Base-by-base conservation (phyloP, 2,113 vertebrate species). In the Rhinogobius similis region DNA sequence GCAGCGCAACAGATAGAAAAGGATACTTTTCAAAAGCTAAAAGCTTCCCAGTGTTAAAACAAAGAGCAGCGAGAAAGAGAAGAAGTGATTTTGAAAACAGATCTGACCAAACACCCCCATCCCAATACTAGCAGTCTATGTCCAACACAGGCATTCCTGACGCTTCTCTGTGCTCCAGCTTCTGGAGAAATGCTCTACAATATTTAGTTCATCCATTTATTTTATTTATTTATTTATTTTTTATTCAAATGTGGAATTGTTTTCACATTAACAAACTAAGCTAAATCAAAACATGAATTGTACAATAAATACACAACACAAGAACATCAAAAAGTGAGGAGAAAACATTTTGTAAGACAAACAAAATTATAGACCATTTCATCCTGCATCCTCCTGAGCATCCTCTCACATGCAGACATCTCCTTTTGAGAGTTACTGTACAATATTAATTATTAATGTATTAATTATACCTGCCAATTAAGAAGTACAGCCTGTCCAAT, bases 11-110 rank as follows among this genome's bases (percentile, higher is more conserved):
- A 80, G 92, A 88, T 92, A 91, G 93, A 90, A 92, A 92, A 92
- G 90, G 91, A 92, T 93, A 93, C 91, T 91, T 92, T 92, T 92
- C 90, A 92, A 93, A 93, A 92, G 92, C 92, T 93, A 92, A 93
- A 93, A 93, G 92, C 90, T 90, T 92, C 89, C 83, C 88, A 82
- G 85, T 90, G 92, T 89, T 92, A 91, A 94, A 91, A 92, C 90
- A 93, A 92, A 93, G 88, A 84, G 64, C 39, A 65, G 76, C 83
- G 83, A 82, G 86, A 83, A 83, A 88, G 87, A 81, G 84, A 89
- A 89, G 86, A 87, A 82, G 79, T 86, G 87, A 89, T 90, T 91
- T 83, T 87, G 88, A 88, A 92, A 93, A 92, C 78, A 70, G 90
- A 91, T 88, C 87, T 85, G 76, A 84, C 46, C 46, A 50, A 50